phyloP scores from a whole-genome alignment of 2,113 vertebrate species.

The Tauraco erythrolophus region DNA sequence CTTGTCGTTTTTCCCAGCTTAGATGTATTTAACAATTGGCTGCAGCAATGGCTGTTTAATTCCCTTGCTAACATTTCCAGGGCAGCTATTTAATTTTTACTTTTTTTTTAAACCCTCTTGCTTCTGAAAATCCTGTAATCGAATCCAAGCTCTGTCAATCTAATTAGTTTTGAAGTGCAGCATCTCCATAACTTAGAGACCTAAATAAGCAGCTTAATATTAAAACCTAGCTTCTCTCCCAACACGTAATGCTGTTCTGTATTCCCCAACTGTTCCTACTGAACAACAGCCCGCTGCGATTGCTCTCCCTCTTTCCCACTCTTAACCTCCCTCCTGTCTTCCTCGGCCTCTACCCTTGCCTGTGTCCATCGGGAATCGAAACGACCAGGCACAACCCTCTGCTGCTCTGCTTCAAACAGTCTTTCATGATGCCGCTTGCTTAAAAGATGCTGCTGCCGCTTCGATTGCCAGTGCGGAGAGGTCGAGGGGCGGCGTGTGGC shows the following conservation, averaged over 20 bases:
- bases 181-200: constrained; percentile 55
- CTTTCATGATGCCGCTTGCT: background rate
- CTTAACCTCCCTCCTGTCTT: background rate
- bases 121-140: constrained; percentile 64
- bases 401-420: background rate
- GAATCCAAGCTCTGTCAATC: constrained; percentile 62
- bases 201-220: constrained; percentile 70
- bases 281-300: background rate
- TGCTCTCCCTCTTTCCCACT: background rate
- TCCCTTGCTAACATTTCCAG: constrained; percentile 43
- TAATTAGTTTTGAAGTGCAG: constrained; percentile 69
- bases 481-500: background rate
- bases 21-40: constrained; percentile 27
- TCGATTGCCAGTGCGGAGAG: accelerated
- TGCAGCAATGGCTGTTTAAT: constrained; percentile 47
- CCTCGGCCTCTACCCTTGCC: background rate
- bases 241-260: background rate
- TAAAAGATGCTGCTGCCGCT: constrained; percentile 29
- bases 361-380: background rate
- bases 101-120: constrained; percentile 40
- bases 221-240: constrained; percentile 51
- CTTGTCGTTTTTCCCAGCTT: background rate
- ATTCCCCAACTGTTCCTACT: background rate
- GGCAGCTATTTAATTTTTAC: constrained; percentile 5
- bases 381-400: background rate